Conservation (phyloP, 1,140 invertebrate genomes). For the Hirudo medicinalis region DNA sequence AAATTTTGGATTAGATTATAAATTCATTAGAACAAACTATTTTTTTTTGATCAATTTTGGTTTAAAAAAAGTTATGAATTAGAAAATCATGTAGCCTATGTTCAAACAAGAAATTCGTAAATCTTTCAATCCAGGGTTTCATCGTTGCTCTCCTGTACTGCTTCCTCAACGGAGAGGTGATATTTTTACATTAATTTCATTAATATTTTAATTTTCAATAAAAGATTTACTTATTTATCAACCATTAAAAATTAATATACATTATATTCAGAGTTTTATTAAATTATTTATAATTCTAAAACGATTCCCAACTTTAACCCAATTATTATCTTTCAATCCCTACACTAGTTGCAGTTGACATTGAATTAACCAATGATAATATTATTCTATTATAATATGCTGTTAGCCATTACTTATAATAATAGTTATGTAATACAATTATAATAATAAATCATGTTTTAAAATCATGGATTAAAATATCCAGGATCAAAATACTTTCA, state of each 20-base stretch:
- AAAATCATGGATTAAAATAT: no score
- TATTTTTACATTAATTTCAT: background rate
- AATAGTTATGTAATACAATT: no score
- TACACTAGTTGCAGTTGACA: background rate
- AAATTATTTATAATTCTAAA: background rate
- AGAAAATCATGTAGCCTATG: background rate
- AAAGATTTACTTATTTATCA: no score
- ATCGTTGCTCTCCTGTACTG: conserved; percentile 76
- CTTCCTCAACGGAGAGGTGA: conserved; percentile 78
- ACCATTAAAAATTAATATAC: no score
- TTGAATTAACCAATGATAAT: background rate
- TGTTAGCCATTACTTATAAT: background rate
- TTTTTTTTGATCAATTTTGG: background rate
- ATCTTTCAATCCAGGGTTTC: conserved; percentile 52
- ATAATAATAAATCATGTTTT: no score
- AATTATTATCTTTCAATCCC: background rate
- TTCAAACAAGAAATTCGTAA: background rate
- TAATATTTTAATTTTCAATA: background rate
- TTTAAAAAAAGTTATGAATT: background rate
- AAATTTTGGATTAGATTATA: no score
- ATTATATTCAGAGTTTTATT: background rate
- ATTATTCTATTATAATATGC: no score
- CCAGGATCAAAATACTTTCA: no score
- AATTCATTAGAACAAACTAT: background rate
- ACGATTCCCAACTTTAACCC: no score